These are phyloP conservation scores for Glomeris marginata DNA, from an alignment of 2,888 invertebrate species.

Conservation along the genomic window DNA sequence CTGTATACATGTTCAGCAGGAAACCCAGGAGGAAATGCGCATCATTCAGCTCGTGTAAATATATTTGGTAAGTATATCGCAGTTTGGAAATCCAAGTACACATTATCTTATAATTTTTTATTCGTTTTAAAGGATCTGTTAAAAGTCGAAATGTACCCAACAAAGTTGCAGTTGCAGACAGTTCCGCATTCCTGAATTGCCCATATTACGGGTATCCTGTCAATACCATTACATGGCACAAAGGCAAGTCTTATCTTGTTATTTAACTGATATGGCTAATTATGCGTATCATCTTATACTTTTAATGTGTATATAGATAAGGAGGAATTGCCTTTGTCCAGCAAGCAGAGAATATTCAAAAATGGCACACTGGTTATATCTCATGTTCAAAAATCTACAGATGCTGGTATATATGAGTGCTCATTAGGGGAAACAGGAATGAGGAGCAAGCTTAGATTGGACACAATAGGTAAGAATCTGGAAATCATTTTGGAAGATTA, in stretches of 20 bases:
- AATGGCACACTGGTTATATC: constrained; percentile 4
- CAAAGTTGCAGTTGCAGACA: not conserved
- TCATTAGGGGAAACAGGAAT: no score
- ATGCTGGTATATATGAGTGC: constrained; percentile 10
- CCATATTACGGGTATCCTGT: constrained; percentile 2
- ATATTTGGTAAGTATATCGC: not conserved
- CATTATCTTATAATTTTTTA: no score
- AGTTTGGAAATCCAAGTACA: not conserved
- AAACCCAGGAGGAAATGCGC: not conserved
- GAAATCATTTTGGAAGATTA: no score
- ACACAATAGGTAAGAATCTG: no score
- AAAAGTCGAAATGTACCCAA: not conserved
- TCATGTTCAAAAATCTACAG: not conserved
- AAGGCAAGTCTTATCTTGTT: constrained; percentile 1
- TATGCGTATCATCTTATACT: no score
- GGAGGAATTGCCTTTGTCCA: not conserved
- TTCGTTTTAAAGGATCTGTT: not conserved
- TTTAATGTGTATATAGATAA: constrained; percentile 4
- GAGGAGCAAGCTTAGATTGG: no score
- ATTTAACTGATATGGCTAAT: not conserved
- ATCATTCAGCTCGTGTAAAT: constrained; percentile 1
- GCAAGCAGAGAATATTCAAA: not conserved
- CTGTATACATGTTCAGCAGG: not conserved
- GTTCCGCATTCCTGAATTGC: not conserved
- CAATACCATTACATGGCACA: not conserved